phyloP scores from a whole-genome alignment of 2,113 vertebrate species.

The Tauraco erythrolophus region DNA sequence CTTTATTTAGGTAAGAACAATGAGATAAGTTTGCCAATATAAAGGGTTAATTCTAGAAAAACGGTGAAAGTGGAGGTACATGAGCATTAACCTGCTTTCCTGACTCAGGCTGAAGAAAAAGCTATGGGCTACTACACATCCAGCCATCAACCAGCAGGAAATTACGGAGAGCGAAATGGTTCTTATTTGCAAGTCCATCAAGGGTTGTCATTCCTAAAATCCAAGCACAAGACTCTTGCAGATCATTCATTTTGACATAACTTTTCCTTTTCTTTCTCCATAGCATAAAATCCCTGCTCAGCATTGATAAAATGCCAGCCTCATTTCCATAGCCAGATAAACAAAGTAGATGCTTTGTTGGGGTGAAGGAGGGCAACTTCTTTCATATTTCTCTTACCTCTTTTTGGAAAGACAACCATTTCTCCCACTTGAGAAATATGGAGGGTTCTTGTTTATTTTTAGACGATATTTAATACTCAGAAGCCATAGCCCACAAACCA shows the following conservation, averaged over 20 bases:
- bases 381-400: background rate
- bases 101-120: background rate
- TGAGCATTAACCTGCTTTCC: background rate
- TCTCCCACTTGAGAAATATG: too few relatives aligned
- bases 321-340: background rate
- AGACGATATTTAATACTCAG: background rate
- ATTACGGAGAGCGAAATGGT: accelerated
- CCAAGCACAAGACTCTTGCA: background rate
- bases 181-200: background rate
- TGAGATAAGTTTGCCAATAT: background rate
- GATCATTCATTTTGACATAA: background rate
- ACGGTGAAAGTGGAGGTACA: background rate
- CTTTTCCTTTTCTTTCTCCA: background rate
- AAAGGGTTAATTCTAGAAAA: background rate
- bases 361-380: background rate
- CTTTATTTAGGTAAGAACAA: background rate
- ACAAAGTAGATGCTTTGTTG: background rate
- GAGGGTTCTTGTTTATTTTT: background rate
- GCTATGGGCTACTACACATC: background rate
- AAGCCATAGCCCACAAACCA: background rate
- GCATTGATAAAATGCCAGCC: background rate
- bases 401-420: too few relatives aligned
- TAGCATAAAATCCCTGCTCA: background rate
- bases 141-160: background rate
- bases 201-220: background rate